Percentiles rank a stretch among this genome's conserved stretches.
These are phyloP conservation scores for Zenarchopterus dispar DNA, from an alignment of 2,797 vertebrate species.

Conservation along the genomic window DNA sequence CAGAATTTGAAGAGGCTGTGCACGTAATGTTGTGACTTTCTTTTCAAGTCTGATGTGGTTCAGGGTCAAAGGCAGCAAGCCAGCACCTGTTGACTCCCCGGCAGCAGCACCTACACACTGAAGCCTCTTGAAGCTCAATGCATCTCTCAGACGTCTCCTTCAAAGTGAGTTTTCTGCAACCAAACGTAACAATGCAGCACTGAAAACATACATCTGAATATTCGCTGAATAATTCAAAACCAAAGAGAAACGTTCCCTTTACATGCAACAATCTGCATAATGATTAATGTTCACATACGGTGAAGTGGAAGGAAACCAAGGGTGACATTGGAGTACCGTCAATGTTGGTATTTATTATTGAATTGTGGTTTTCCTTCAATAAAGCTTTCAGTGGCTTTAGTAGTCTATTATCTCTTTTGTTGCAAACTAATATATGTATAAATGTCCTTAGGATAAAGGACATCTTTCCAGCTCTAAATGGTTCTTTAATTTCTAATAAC, in stretches of 20 bases:
- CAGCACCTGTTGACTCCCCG: conserved; percentile 32
- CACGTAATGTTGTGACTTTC: conserved; percentile 26
- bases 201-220: conserved; percentile 4
- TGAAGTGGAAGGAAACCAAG: conserved; percentile 4
- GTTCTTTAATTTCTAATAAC: no score
- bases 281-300: conserved; percentile 6
- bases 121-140: conserved; percentile 37
- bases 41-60: conserved; percentile 9
- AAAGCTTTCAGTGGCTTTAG: conserved; percentile 1
- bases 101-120: conserved; percentile 30
- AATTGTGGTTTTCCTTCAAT: conserved; percentile 21
- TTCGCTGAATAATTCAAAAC: conserved; percentile 36
- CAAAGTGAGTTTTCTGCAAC: conserved; percentile 17
- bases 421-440: background rate
- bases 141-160: conserved; percentile 30
- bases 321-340: conserved; percentile 12
- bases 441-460: background rate
- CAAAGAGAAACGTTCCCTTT: conserved; percentile 34
- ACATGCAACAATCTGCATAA: conserved; percentile 14
- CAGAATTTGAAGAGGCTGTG: conserved; percentile 34
- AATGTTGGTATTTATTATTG: conserved; percentile 1
- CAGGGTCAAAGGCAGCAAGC: conserved; percentile 45
- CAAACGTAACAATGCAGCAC: conserved; percentile 1
- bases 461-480: background rate
- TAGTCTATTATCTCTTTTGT: background rate